Percentiles rank a stretch among this genome's conserved stretches.
phyloP scores from a whole-genome alignment of 1,140 invertebrate species.

The Monochamus saltuarius region DNA sequence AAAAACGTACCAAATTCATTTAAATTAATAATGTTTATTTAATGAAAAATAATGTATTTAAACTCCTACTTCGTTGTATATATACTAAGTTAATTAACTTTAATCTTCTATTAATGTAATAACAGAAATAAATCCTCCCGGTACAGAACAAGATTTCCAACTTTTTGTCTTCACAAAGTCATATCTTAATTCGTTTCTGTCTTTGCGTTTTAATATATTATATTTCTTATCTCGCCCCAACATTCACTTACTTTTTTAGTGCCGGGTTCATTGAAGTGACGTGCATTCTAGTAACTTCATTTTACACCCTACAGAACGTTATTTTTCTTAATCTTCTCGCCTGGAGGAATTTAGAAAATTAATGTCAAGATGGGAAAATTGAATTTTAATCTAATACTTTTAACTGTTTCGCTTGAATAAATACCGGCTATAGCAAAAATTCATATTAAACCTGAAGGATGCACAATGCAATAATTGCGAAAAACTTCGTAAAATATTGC shows the following conservation, averaged over 20 bases:
- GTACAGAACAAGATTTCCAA: too few species aligned
- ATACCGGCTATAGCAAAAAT: too few species aligned
- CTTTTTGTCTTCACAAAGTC: background rate
- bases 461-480: too few species aligned
- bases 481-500: too few species aligned
- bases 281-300: conserved; percentile 32
- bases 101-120: too few species aligned
- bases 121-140: too few species aligned
- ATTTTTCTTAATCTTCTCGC: conserved; percentile 32
- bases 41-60: too few species aligned
- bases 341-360: conserved; percentile 26
- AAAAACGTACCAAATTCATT: too few species aligned
- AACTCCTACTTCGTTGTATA: too few species aligned
- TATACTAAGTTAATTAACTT: too few species aligned
- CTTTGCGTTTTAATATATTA: conserved; percentile 21
- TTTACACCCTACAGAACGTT: conserved; percentile 26
- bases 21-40: too few species aligned
- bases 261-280: background rate
- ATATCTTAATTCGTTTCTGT: conserved; percentile 29
- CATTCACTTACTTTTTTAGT: conserved; percentile 25
- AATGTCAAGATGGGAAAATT: conserved; percentile 16
- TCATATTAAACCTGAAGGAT: too few species aligned
- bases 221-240: conserved; percentile 24
- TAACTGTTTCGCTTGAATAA: conserved; percentile 5
- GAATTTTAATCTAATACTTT: conserved; percentile 30